Conservation (phyloP, 1,140 invertebrate genomes). For the Drosophila ironensis region DNA sequence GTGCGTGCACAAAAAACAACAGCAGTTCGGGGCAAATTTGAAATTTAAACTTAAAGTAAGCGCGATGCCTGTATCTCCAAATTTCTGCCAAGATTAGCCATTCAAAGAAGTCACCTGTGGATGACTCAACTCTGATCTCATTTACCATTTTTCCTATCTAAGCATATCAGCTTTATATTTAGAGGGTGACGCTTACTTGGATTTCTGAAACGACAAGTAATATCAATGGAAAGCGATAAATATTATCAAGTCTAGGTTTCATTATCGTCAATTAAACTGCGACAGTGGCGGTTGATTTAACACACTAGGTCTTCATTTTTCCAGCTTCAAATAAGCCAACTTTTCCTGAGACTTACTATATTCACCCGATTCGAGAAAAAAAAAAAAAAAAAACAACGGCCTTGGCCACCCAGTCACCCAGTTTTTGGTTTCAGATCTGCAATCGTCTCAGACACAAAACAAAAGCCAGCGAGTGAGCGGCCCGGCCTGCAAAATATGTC, state of each 20-base stretch:
- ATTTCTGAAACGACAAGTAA: too few relatives aligned
- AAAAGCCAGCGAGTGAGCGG: slow-evolving; percentile 7
- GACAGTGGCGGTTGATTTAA: too few relatives aligned
- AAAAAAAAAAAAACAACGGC: background rate
- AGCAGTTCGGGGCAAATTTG: background rate
- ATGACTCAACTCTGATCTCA: background rate
- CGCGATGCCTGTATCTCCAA: too few relatives aligned
- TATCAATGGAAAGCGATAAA: too few relatives aligned
- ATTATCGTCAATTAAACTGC: too few relatives aligned
- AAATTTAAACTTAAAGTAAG: background rate
- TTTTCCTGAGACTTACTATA: too few relatives aligned
- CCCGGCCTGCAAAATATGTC: too few relatives aligned
- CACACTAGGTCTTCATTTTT: too few relatives aligned
- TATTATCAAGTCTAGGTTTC: too few relatives aligned
- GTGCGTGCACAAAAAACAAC: slow-evolving; percentile 10
- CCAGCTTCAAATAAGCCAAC: too few relatives aligned
- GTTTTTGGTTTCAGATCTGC: slow-evolving; percentile 12
- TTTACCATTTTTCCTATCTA: background rate
- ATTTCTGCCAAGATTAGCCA: slow-evolving; percentile 1
- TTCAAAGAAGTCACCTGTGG: background rate
- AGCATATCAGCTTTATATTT: background rate
- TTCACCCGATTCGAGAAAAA: background rate
- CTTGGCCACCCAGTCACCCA: slow-evolving; percentile 24
- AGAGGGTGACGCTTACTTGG: too few relatives aligned
- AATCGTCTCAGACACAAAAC: slow-evolving; percentile 9